These are phyloP conservation scores for Hydrochoerus hydrochaeris DNA, from an alignment of 2,113 vertebrate species.

Conservation along the genomic window DNA sequence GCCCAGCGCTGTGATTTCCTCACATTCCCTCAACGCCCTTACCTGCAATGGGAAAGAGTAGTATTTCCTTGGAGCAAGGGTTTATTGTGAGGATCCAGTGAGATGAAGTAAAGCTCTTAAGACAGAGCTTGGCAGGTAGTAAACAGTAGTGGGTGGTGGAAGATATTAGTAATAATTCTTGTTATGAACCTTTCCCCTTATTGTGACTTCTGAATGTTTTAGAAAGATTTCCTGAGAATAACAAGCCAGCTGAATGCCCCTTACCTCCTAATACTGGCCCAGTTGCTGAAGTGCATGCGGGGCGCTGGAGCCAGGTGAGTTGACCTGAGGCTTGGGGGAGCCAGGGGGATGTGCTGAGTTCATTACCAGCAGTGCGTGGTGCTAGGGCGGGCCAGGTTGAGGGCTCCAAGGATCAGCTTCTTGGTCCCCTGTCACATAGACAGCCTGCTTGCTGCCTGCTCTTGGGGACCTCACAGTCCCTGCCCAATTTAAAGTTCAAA, in stretches of 20 bases:
- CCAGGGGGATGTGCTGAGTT: not conserved
- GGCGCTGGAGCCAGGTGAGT: not conserved
- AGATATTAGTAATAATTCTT: not conserved
- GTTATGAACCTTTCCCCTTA: not conserved
- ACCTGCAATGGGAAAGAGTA: not conserved
- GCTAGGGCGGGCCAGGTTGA: not conserved
- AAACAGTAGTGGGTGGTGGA: not conserved
- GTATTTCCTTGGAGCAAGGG: not conserved
- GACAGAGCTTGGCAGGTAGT: not conserved
- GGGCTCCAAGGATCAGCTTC: not conserved
- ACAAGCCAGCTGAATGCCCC: not conserved
- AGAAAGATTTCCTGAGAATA: not conserved
- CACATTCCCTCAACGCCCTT: not conserved
- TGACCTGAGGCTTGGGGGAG: not conserved
- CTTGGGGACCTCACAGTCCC: constrained; percentile 55
- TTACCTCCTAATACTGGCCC: not conserved
- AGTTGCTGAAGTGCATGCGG: not conserved
- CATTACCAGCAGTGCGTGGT: not conserved
- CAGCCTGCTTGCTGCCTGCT: not conserved
- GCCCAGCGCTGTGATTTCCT: not conserved
- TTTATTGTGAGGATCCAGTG: not conserved
- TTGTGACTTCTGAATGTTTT: not conserved
- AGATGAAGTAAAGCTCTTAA: not conserved
- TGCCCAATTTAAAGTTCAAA: constrained; percentile 78
- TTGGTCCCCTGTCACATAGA: constrained; percentile 1